phyloP scores from a whole-genome alignment of 1,140 invertebrate species.

The Drosophila azteca region DNA sequence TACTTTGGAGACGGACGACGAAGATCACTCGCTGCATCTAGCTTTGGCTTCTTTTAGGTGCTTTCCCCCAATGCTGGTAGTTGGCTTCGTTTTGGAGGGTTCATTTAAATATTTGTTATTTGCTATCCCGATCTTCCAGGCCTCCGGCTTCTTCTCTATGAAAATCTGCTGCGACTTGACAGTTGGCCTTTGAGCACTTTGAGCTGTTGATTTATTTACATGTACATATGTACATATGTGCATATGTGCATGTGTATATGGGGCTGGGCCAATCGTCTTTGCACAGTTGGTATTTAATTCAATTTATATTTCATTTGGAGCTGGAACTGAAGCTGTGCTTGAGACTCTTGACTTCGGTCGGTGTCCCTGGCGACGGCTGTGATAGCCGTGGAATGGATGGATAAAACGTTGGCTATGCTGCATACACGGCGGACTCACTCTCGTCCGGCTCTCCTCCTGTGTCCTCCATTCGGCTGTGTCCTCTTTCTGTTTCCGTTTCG shows the following conservation, averaged over 20 bases:
- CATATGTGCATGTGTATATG: too few species aligned
- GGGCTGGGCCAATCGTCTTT: constrained; percentile 35
- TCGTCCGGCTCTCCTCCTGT: not conserved
- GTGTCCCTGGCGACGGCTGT: constrained; percentile 1
- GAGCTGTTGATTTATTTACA: constrained; percentile 61
- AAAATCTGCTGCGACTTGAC: not conserved
- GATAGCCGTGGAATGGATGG: constrained; percentile 15
- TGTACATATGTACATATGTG: too few species aligned
- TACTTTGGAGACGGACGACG: too few species aligned
- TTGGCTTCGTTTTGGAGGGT: too few species aligned
- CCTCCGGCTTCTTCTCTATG: too few species aligned
- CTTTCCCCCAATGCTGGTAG: too few species aligned
- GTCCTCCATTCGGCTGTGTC: not conserved
- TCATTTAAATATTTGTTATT: too few species aligned
- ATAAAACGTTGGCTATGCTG: constrained; percentile 7
- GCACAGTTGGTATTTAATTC: constrained; percentile 72
- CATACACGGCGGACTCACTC: too few species aligned
- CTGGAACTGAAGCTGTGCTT: constrained; percentile 3
- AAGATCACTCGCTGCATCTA: too few species aligned
- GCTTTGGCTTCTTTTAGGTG: too few species aligned
- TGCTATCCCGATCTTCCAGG: too few species aligned
- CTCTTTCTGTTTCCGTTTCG: constrained; percentile 7
- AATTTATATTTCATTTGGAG: constrained; percentile 74
- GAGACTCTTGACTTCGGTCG: constrained; percentile 27
- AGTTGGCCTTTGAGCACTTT: constrained; percentile 39